Percentiles rank a stretch among this genome's conserved stretches.
Evolutionary conservation across 2,797 vertebrate genomes (phyloP).

Genomic region (Pogonophryne albipinna): DNA sequence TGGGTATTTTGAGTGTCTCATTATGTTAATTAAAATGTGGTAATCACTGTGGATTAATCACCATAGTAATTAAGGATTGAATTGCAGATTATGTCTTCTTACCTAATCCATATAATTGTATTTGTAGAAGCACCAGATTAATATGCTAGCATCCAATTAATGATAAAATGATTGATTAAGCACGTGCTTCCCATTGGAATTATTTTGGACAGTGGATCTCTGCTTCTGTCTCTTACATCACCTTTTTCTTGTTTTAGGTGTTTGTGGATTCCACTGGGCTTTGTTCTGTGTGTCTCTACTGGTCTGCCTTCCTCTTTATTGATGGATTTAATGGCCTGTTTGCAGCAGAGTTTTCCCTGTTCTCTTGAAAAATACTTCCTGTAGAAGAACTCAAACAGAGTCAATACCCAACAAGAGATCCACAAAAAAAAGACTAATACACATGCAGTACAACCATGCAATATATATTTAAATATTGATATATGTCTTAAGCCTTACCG

Average conservation of each 20-base stretch:
- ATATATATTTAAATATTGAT: background rate
- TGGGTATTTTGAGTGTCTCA: slow-evolving; percentile 64
- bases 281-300: slow-evolving; percentile 31
- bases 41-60: slow-evolving; percentile 82
- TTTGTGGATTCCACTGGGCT: slow-evolving; percentile 27
- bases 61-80: slow-evolving; percentile 79
- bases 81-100: slow-evolving; percentile 78
- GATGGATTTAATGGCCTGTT: slow-evolving; percentile 63
- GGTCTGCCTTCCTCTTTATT: slow-evolving; percentile 59
- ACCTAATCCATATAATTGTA: slow-evolving; percentile 82
- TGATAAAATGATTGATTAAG: slow-evolving; percentile 67
- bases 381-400: slow-evolving; percentile 51
- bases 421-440: slow-evolving; percentile 50
- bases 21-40: slow-evolving; percentile 83
- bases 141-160: slow-evolving; percentile 65
- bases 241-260: slow-evolving; percentile 27
- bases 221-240: slow-evolving; percentile 24
- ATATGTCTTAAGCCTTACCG: slow-evolving; percentile 31
- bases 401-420: slow-evolving; percentile 63
- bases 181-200: slow-evolving; percentile 34
- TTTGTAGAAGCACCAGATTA: slow-evolving; percentile 79
- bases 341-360: slow-evolving; percentile 46
- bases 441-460: slow-evolving; percentile 31
- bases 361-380: slow-evolving; percentile 70
- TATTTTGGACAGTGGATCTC: slow-evolving; percentile 27